Evolutionary conservation across 35 echinoderm and acorn worm genomes (phyloP).

Genomic region (Hemicentrotus pulcherrimus): DNA sequence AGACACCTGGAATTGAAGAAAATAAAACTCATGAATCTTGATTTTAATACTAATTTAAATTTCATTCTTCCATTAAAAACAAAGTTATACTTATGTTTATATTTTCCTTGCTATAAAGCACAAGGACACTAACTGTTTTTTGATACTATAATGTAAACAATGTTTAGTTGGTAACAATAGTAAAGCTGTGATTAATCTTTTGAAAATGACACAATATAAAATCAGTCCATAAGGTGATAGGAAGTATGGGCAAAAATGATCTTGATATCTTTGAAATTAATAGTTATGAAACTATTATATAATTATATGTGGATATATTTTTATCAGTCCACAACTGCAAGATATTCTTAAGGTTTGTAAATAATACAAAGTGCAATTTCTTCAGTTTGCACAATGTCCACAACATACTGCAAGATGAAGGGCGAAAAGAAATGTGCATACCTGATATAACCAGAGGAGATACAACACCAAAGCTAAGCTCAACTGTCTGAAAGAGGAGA

Average conservation of each 20-base stretch:
- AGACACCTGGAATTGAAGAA: not conserved
- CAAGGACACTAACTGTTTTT: not conserved
- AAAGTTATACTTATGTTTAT: not conserved
- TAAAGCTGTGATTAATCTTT: too few species aligned
- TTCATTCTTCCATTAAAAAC: not conserved
- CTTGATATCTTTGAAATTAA: too few species aligned
- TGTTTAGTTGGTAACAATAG: too few species aligned
- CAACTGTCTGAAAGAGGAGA: conserved; percentile 39
- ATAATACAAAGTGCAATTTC: not conserved
- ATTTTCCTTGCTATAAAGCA: not conserved
- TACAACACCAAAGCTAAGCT: conserved; percentile 40
- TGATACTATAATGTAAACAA: too few species aligned
- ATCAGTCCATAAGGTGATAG: too few species aligned
- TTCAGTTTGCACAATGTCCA: not conserved
- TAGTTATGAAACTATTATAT: not conserved
- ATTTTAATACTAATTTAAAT: not conserved
- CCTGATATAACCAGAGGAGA: conserved; percentile 44
- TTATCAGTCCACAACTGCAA: not conserved
- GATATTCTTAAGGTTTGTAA: not conserved
- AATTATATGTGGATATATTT: not conserved
- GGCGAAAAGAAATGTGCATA: not conserved
- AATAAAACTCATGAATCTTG: not conserved
- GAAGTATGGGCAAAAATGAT: too few species aligned
- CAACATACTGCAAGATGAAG: not conserved
- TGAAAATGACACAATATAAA: too few species aligned